Evolutionary conservation across 2,888 invertebrate genomes (phyloP).

Genomic region (Euproctis similis): DNA sequence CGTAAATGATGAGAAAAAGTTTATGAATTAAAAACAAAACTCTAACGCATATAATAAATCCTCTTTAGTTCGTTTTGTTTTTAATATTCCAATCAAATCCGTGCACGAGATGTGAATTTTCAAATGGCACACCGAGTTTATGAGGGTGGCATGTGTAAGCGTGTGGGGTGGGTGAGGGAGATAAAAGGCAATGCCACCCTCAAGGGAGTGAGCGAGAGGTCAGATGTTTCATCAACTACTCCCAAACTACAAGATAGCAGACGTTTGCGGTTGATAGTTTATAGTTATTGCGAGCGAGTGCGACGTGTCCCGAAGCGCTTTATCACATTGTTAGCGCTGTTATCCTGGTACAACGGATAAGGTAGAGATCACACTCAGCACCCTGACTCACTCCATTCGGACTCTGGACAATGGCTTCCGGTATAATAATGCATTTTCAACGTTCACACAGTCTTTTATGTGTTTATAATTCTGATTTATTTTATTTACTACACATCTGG

Average conservation of each 20-base stretch:
- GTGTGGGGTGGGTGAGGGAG: slow-evolving; percentile 43
- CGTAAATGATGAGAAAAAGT: slow-evolving; percentile 5
- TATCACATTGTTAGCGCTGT: slow-evolving; percentile 74
- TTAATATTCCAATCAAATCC: slow-evolving; percentile 26
- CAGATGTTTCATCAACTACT: slow-evolving; percentile 63
- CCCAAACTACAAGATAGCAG: slow-evolving; percentile 71
- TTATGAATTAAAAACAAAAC: slow-evolving; percentile 10
- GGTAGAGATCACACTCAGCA: slow-evolving; percentile 56
- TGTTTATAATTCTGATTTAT: slow-evolving; percentile 23
- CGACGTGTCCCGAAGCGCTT: slow-evolving; percentile 65
- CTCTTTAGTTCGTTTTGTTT: slow-evolving; percentile 15
- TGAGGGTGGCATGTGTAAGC: slow-evolving; percentile 42
- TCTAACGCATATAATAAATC: too few species aligned
- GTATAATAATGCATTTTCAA: slow-evolving; percentile 53
- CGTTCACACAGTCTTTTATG: slow-evolving; percentile 39
- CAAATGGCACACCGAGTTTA: slow-evolving; percentile 23
- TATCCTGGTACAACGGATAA: slow-evolving; percentile 68
- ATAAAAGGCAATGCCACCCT: slow-evolving; percentile 25
- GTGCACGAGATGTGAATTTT: slow-evolving; percentile 23
- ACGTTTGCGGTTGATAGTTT: slow-evolving; percentile 75
- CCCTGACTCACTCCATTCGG: slow-evolving; percentile 33
- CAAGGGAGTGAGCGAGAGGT: slow-evolving; percentile 52
- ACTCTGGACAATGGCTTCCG: slow-evolving; percentile 51
- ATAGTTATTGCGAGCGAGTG: slow-evolving; percentile 72
- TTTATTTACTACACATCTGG: slow-evolving; percentile 10